A percentile compares a stretch with the other conserved stretches of the same genome.
These are phyloP conservation scores for Okamejei kenojei DNA, from an alignment of 2,797 vertebrate species.

Conservation along the genomic window DNA sequence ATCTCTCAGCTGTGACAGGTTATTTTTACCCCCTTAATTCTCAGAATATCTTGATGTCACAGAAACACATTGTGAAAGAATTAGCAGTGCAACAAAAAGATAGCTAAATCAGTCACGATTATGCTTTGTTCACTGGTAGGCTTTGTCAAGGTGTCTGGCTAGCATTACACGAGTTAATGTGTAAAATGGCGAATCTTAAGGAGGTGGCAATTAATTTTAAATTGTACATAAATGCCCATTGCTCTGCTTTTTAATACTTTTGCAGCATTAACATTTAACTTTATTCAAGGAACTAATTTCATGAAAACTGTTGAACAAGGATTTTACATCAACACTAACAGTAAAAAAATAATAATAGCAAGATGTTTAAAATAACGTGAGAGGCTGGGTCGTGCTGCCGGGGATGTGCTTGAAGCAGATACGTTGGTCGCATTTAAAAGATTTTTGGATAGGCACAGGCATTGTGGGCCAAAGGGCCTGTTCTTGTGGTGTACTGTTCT, in stretches of 20 bases:
- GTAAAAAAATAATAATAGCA: not conserved
- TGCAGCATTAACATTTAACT: not conserved
- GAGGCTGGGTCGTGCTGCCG: too few relatives aligned
- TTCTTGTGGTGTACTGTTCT: too few relatives aligned
- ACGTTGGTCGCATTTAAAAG: too few relatives aligned
- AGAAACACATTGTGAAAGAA: not conserved
- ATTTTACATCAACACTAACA: not conserved
- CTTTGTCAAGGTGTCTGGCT: not conserved
- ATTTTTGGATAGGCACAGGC: too few relatives aligned
- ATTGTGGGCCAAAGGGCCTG: too few relatives aligned
- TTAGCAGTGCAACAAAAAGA: not conserved
- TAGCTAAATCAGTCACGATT: not conserved
- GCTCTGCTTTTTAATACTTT: too few relatives aligned
- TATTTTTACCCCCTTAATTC: not conserved
- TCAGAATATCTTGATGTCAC: not conserved
- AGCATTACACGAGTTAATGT: not conserved
- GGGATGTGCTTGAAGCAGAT: too few relatives aligned
- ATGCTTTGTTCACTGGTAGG: not conserved
- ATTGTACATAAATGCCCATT: not conserved
- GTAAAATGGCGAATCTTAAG: not conserved
- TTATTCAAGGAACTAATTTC: not conserved
- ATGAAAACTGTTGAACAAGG: not conserved
- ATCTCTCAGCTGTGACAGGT: not conserved
- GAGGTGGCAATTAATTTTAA: not conserved
- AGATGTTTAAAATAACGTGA: too few relatives aligned